Conservation (phyloP, 2,797 vertebrate genomes). For the Gallinago solitaria region DNA sequence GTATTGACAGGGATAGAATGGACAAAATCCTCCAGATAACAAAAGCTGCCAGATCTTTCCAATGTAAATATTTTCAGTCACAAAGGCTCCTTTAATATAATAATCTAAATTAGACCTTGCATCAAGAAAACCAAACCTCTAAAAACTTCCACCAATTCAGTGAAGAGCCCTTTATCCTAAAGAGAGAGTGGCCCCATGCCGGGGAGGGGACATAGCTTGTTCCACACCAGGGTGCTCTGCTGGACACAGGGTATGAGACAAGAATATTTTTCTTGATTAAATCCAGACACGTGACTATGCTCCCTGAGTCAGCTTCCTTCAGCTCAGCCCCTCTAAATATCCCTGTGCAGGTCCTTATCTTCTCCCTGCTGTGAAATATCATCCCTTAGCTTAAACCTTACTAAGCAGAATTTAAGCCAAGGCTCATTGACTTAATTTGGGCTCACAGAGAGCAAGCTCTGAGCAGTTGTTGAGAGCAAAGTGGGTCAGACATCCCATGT, state of each 20-base stretch:
- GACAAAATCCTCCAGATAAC: neutral
- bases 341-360: neutral
- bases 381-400: constrained; percentile 6
- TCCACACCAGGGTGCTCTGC: neutral
- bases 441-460: neutral
- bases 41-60: neutral
- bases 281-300: rapidly evolving
- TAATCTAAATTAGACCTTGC: neutral
- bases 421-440: neutral
- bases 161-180: neutral
- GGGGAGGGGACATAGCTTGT: neutral
- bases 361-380: neutral
- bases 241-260: rapidly evolving
- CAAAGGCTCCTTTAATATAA: neutral
- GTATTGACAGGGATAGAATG: neutral
- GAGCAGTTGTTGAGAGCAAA: neutral
- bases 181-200: rapidly evolving
- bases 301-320: neutral
- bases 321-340: neutral
- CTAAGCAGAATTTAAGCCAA: constrained; percentile 3
- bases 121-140: neutral
- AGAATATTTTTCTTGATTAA: neutral
- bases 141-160: neutral
- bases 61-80: neutral
- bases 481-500: neutral